Evolutionary conservation across 2,888 invertebrate genomes (phyloP).

Genomic region (Dromius quadrimaculatus): DNA sequence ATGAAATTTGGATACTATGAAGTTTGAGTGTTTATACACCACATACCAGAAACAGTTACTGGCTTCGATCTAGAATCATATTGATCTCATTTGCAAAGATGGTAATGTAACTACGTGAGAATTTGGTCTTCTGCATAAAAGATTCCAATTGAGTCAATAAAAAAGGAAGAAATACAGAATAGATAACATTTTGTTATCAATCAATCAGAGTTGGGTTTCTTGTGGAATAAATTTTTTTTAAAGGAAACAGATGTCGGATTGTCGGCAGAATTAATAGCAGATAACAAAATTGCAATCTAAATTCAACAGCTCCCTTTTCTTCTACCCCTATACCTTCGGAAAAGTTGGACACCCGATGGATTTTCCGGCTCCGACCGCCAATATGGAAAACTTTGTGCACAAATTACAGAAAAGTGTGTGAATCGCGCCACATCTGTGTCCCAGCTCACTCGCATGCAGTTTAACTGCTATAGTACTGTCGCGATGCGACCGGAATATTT

Average conservation of each 20-base stretch:
- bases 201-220: background rate
- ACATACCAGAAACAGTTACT: too few species aligned
- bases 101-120: too few species aligned
- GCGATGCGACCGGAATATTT: constrained; percentile 34
- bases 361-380: constrained; percentile 11
- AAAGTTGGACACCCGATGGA: constrained; percentile 41
- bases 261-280: constrained; percentile 22
- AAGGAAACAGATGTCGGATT: constrained; percentile 18
- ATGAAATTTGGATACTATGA: too few species aligned
- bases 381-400: constrained; percentile 41
- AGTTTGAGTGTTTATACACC: too few species aligned
- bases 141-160: too few species aligned
- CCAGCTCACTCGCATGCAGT: constrained; percentile 8
- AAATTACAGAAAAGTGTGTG: constrained; percentile 31
- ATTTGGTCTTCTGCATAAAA: too few species aligned
- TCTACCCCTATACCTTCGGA: background rate
- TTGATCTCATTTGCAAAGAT: too few species aligned
- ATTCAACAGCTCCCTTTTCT: constrained; percentile 23
- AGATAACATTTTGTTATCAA: constrained; percentile 13
- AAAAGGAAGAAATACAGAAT: too few species aligned
- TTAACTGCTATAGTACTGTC: background rate
- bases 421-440: constrained; percentile 34
- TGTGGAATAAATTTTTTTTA: background rate
- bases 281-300: constrained; percentile 40
- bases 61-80: too few species aligned